Conservation (phyloP, 2,113 vertebrate genomes). For the Tinamus guttatus region DNA sequence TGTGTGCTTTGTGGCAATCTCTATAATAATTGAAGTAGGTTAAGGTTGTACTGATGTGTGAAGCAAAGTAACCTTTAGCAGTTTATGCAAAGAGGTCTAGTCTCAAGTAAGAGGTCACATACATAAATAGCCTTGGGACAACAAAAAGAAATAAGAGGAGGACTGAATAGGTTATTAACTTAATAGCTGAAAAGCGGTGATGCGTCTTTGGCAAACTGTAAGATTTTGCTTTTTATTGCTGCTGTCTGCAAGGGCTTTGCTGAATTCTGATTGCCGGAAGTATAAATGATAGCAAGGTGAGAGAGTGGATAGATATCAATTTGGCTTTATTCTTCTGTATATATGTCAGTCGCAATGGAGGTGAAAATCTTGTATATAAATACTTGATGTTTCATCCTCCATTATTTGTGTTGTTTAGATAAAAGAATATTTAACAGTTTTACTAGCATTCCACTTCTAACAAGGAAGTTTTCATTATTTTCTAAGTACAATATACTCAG, state of each 20-base stretch:
- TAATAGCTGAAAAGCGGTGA: neutral
- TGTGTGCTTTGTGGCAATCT: neutral
- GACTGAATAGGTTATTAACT: neutral
- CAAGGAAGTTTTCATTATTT: neutral
- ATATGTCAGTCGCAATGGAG: neutral
- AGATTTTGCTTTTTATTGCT: constrained; percentile 2
- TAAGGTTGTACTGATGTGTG: neutral
- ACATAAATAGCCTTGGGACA: constrained; percentile 24
- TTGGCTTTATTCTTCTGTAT: neutral
- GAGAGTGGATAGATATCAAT: neutral
- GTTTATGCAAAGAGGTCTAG: neutral
- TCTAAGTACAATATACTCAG: neutral
- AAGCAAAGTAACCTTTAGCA: constrained; percentile 36
- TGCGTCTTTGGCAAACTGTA: neutral
- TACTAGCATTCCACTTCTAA: neutral
- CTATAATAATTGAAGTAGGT: neutral
- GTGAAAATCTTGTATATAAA: neutral
- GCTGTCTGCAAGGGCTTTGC: neutral
- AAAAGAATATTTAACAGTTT: neutral
- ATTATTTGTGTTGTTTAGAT: neutral
- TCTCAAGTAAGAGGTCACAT: constrained; percentile 50
- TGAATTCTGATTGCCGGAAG: neutral
- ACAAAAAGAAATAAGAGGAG: constrained; percentile 41
- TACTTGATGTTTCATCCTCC: neutral
- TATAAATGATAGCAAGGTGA: neutral